A percentile compares a stretch with the other conserved stretches of the same genome.
These are phyloP conservation scores for Ptiloglossa arizonensis DNA, from an alignment of 1,140 invertebrate genomes.

Conservation along the genomic window DNA sequence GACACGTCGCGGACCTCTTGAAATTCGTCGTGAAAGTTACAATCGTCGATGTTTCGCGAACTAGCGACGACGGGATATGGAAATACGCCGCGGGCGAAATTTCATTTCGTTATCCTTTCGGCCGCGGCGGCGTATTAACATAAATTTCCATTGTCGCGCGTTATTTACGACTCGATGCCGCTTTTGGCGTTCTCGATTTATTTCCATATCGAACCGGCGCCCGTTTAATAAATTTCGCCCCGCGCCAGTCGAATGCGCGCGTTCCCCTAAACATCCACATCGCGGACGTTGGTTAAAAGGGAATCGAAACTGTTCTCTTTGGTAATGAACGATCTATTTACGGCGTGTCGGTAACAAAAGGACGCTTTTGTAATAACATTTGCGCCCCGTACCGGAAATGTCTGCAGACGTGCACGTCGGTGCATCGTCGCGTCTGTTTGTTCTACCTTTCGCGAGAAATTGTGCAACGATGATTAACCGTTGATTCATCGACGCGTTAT, in stretches of 20 bases:
- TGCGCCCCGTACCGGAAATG: neutral
- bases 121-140: conserved; percentile 32
- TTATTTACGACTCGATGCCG: conserved; percentile 45
- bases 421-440: too few relatives aligned
- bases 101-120: conserved; percentile 38
- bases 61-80: neutral
- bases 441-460: neutral
- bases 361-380: conserved; percentile 17
- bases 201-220: conserved; percentile 22
- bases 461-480: conserved; percentile 9
- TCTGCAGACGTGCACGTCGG: neutral
- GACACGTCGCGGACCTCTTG: neutral
- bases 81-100: conserved; percentile 26
- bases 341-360: neutral
- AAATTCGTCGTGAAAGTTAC: neutral
- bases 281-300: neutral
- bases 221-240: conserved; percentile 32
- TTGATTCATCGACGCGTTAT: conserved; percentile 8
- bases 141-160: conserved; percentile 48
- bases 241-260: neutral
- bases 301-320: conserved; percentile 11
- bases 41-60: neutral
- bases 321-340: conserved; percentile 31
- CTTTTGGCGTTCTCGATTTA: conserved; percentile 34
- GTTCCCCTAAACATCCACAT: conserved; percentile 6